These are phyloP conservation scores for Ginglymostoma cirratum DNA, from an alignment of 2,113 vertebrate genomes.

Conservation along the genomic window DNA sequence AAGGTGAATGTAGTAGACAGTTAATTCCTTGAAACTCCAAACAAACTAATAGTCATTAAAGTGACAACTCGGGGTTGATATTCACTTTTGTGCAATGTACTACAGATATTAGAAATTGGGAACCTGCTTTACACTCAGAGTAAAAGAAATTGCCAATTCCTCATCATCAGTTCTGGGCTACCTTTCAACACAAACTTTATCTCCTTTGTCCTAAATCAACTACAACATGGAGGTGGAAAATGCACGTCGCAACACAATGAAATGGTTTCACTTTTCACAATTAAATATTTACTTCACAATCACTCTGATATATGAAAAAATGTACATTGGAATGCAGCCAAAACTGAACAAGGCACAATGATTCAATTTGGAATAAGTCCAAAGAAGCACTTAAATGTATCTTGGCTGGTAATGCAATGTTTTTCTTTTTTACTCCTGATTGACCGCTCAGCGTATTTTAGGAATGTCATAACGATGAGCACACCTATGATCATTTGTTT, in stretches of 20 bases:
- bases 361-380: neutral
- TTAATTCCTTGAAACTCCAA: neutral
- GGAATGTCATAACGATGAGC: neutral
- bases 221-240: neutral
- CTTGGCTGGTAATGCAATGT: neutral
- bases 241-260: neutral
- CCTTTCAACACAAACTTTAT: neutral
- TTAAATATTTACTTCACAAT: constrained; percentile 29
- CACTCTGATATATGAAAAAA: neutral
- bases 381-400: neutral
- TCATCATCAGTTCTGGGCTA: too few species aligned
- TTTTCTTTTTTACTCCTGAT: neutral
- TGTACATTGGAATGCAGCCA: neutral
- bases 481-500: neutral
- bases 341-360: constrained; percentile 1
- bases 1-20: neutral
- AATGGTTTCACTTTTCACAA: neutral
- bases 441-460: neutral
- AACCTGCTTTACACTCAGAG: neutral
- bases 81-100: neutral
- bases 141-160: neutral
- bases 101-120: neutral
- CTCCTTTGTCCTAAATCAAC: neutral
- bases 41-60: neutral
- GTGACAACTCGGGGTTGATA: neutral